phyloP scores from a whole-genome alignment of 1,140 invertebrate genomes.

The Glomeris maerens region DNA sequence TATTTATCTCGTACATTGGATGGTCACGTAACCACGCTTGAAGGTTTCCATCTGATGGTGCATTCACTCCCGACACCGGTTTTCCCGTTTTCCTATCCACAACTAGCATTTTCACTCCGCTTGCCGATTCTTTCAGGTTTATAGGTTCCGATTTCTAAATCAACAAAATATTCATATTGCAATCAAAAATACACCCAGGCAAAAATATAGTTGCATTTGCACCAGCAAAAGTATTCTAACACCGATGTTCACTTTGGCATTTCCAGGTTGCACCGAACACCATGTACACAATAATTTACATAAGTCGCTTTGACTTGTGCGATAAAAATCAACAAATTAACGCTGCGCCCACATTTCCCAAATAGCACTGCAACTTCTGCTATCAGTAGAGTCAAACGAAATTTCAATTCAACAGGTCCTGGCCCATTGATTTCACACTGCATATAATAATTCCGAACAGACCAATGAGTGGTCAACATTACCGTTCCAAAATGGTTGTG shows the following conservation, averaged over 20 bases:
- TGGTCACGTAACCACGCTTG: slow-evolving; percentile 69
- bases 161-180: neutral
- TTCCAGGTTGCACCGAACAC: too few species aligned
- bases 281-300: too few species aligned
- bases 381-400: too few species aligned
- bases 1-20: slow-evolving; percentile 70
- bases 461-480: too few species aligned
- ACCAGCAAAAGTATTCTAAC: neutral
- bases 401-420: too few species aligned
- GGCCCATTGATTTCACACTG: too few species aligned
- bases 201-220: neutral
- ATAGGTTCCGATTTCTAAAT: neutral
- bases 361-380: too few species aligned
- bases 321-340: too few species aligned
- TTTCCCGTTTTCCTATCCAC: slow-evolving; percentile 62
- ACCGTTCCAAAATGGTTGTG: too few species aligned
- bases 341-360: too few species aligned
- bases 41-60: slow-evolving; percentile 59
- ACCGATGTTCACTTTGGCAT: neutral
- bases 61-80: slow-evolving; percentile 52
- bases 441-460: too few species aligned
- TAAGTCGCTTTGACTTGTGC: too few species aligned
- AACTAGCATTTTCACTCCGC: slow-evolving; percentile 41
- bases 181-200: neutral
- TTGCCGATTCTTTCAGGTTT: neutral